Conservation (phyloP, 2,888 invertebrate genomes). For the Sinohyriopsis cumingii region DNA sequence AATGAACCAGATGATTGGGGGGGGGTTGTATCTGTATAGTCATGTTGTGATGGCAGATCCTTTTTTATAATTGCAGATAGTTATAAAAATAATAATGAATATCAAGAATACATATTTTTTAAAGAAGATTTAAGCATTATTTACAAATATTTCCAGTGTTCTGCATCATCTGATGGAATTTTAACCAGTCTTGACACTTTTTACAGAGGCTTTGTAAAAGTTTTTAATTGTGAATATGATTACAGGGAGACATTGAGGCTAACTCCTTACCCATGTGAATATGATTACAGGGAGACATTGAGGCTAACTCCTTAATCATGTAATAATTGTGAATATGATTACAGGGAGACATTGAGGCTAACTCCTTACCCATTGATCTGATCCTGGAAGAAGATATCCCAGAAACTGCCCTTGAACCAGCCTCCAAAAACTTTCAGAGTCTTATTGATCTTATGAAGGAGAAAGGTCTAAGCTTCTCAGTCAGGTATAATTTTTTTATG, state of each 20-base stretch:
- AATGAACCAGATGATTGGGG: too few relatives aligned
- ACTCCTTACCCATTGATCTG: conserved; percentile 77
- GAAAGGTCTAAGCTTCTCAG: conserved; percentile 78
- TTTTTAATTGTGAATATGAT: conserved; percentile 1
- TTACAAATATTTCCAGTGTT: too few relatives aligned
- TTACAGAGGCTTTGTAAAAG: too few relatives aligned
- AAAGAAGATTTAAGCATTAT: too few relatives aligned
- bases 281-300: too few relatives aligned
- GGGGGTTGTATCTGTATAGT: too few relatives aligned
- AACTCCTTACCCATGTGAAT: conserved; percentile 76
- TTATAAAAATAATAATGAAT: too few relatives aligned
- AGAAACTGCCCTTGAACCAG: conserved; percentile 78
- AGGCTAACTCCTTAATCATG: conserved; percentile 74
- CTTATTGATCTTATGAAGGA: conserved; percentile 80
- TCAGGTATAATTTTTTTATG: conserved; percentile 42
- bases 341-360: conserved; percentile 70
- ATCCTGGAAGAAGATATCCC: conserved; percentile 78
- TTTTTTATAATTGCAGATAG: too few relatives aligned
- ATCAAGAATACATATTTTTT: too few relatives aligned
- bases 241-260: conserved; percentile 69
- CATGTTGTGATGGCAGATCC: too few relatives aligned
- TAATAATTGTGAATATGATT: conserved; percentile 5
- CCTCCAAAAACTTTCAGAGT: conserved; percentile 78
- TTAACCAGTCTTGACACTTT: too few relatives aligned
- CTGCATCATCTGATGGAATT: too few relatives aligned